These are phyloP conservation scores for Acronicta alni DNA, from an alignment of 2,888 invertebrate genomes.

Conservation along the genomic window DNA sequence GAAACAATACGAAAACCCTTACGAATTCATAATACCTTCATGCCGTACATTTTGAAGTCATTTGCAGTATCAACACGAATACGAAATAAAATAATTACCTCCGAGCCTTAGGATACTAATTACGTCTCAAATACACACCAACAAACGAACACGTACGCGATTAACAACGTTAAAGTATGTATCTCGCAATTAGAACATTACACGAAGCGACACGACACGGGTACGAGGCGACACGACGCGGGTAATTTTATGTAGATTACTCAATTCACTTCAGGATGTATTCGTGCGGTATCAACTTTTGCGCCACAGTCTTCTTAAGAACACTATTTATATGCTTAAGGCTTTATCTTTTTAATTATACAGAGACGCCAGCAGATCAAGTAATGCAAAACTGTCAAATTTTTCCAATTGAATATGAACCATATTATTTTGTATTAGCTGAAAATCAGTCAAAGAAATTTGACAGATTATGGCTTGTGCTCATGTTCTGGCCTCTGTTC, in stretches of 20 bases:
- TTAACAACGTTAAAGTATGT: constrained; percentile 57
- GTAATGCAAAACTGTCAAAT: no score
- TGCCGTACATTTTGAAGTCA: constrained; percentile 10
- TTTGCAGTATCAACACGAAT: constrained; percentile 12
- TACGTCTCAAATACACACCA: constrained; percentile 37
- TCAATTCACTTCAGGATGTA: constrained; percentile 41
- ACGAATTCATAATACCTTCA: no score
- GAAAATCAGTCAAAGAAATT: no score
- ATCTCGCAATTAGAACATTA: constrained; percentile 51
- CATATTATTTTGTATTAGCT: no score
- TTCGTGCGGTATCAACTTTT: constrained; percentile 32
- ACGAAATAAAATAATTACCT: constrained; percentile 42
- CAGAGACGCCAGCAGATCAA: no score
- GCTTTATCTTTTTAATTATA: neutral
- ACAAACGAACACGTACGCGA: constrained; percentile 46
- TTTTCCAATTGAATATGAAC: no score
- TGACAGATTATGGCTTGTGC: no score
- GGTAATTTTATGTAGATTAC: constrained; percentile 57
- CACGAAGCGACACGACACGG: no score
- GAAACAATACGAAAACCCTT: neutral
- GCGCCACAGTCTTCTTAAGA: constrained; percentile 22
- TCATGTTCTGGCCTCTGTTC: no score
- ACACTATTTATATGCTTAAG: neutral
- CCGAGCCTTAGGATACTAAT: constrained; percentile 39
- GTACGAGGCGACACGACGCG: constrained; percentile 22